Base-by-base conservation (phyloP, 2,113 vertebrate species). In the Onychostoma macrolepis region DNA sequence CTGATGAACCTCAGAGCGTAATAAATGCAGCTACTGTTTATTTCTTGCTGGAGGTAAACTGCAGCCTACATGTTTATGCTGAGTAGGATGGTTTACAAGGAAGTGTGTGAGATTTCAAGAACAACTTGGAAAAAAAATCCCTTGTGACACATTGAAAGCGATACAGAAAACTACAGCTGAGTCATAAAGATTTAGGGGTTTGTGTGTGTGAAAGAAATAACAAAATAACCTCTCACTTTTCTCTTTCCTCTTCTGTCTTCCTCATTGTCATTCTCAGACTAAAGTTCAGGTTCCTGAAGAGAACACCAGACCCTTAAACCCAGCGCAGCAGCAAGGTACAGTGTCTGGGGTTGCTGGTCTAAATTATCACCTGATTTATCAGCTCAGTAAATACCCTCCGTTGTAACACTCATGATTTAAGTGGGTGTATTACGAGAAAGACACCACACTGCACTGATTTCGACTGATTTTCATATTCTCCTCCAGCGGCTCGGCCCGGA, bases 231-330 rank as follows among this genome's bases (percentile, higher is more conserved):
- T 63, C 30, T 41, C 24, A 43, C 33, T 71, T 71, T 48, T 83
- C 41, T 82, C 2, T 65, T 67, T 82, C 6, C 15, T 30, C 15
- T 45, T 21, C 3, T 65, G 11, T 77, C 56, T 17, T 30, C 53
- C 36, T 76, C 36, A 38, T 69, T 67, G 15, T 84, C 15, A 3
- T 36, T 38, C 74, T 71, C 86, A 95, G 95, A 77, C 88, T 1
- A 30, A 38, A 13, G 38, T 24, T 19, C 56, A 67, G 19, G 21
- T n/a, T 17, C 72, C 88, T 84, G 92, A 92, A 6, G 94, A 95
- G 45, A 93, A 85, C 84, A 77, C 71, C 3, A 86, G 0, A 81
- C 95, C 95, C 0, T 86, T 96, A 86, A 95, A 95, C 89, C 90
- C 92, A 9, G 8, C 24, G 10, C 56, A 10, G 9, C 53, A 61